These are phyloP conservation scores for Squalus acanthias DNA, from an alignment of 2,797 vertebrate species.

Conservation along the genomic window DNA sequence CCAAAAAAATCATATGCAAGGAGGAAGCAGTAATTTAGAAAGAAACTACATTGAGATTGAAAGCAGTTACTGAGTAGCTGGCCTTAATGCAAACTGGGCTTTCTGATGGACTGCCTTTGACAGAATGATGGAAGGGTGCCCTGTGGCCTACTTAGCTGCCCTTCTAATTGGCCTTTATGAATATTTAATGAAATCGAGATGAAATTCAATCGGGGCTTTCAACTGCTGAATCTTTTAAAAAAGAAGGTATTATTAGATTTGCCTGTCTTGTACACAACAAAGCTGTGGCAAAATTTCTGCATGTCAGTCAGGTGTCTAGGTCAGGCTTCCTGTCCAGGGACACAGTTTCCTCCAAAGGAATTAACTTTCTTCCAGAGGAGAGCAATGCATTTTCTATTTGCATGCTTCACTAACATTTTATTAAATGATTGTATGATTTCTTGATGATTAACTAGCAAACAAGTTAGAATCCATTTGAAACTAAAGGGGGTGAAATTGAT, in stretches of 20 bases:
- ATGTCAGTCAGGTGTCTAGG: conserved; percentile 58
- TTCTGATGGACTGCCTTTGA: conserved; percentile 66
- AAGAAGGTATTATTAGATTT: conserved; percentile 65
- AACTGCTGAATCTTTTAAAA: conserved; percentile 71
- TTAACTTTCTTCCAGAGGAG: conserved; percentile 65
- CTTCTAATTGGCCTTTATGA: conserved; percentile 93
- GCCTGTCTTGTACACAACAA: conserved; percentile 52
- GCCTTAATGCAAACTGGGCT: conserved; percentile 60
- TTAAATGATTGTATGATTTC: conserved; percentile 49
- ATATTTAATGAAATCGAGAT: conserved; percentile 91
- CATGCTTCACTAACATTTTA: conserved; percentile 52
- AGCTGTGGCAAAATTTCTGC: conserved; percentile 49
- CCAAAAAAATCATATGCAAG: conserved; percentile 55
- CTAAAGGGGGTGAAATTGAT: background rate
- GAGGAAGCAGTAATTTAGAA: conserved; percentile 59
- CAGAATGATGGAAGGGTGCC: conserved; percentile 72
- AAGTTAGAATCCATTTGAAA: background rate
- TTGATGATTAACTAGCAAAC: conserved; percentile 18
- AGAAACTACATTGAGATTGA: conserved; percentile 60
- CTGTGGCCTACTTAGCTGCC: conserved; percentile 72
- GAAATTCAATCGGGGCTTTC: conserved; percentile 83
- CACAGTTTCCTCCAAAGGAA: conserved; percentile 63
- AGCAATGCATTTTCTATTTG: conserved; percentile 47
- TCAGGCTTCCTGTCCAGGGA: conserved; percentile 52
- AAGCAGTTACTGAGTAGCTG: conserved; percentile 60